Base-by-base conservation (phyloP, 2,888 invertebrate genomes). In the Caenorhabditis becei region DNA sequence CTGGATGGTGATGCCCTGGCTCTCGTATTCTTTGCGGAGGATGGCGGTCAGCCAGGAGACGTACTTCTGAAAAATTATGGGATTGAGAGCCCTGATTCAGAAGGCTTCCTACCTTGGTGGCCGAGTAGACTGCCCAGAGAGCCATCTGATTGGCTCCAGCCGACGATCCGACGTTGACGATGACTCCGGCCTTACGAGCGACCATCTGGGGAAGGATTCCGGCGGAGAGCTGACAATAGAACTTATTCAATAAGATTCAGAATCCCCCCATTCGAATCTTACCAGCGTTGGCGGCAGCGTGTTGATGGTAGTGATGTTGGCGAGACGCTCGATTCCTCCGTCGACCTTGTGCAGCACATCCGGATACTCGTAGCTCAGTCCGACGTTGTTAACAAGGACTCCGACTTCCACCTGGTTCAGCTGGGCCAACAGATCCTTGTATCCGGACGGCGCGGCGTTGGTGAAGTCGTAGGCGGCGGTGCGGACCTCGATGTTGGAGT, bases 91-190 rank as follows among this genome's bases (percentile, higher is more conserved):
- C n/a, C n/a, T n/a, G n/a, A n/a, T n/a, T n/a, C n/a, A n/a, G n/a
- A n/a, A n/a, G n/a, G n/a, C n/a, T n/a, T n/a, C 23, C 91, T 24
- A 95, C 95, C 94, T 97, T 97, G 54, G 96, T 94, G 20, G 96
- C 96, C 32, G 95, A 94, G 90, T 98, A 98, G 0, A 96, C 94
- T 11, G 95, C 86, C 89, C 88, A 87, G 24, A 83, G 77, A 61
- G 81, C 66, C 86, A 94, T 94, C 0, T 96, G 96, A 80, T 95
- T 94, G 8, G 94, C 93, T 0, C 95, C 95, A 0, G 96, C 94
- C 0, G 94, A 94, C 0, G 97, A 97, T 0, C 96, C 95, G 20
- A 98, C 92, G 92, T 97, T 98, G 84, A 98, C 94, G 67, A 98
- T 93, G 0, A 96, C 94, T 0, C 97, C 97, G 85, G 94, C 94